Percentiles rank a stretch among this genome's conserved stretches.
Evolutionary conservation across 1,140 invertebrate genomes (phyloP).

Genomic region (Drosophila kurseongensis): DNA sequence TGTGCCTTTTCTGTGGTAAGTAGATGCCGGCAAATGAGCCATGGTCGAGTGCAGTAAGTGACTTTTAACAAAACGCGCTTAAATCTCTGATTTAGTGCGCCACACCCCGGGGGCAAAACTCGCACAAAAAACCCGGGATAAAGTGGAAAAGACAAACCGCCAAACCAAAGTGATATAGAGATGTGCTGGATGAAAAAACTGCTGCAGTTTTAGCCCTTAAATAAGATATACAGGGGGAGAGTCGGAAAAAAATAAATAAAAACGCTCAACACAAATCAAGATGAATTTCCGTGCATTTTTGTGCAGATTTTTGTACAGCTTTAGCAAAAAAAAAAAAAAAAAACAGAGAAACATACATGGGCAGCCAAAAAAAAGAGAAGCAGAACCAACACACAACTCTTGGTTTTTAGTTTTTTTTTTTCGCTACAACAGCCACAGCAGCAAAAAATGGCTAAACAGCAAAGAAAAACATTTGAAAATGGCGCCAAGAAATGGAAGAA

Average conservation of each 20-base stretch:
- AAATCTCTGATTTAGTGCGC: slow-evolving; percentile 74
- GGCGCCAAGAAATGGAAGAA: slow-evolving; percentile 60
- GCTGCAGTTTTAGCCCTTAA: slow-evolving; percentile 44
- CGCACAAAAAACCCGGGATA: slow-evolving; percentile 29
- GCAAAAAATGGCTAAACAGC: slow-evolving; percentile 60
- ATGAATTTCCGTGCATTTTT: slow-evolving; percentile 80
- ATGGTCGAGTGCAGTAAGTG: slow-evolving; percentile 64
- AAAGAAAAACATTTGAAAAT: slow-evolving; percentile 67
- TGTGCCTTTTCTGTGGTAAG: slow-evolving; percentile 73
- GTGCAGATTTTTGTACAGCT: slow-evolving; percentile 68
- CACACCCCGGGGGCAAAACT: slow-evolving; percentile 22
- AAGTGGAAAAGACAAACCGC: slow-evolving; percentile 35
- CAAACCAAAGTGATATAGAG: slow-evolving; percentile 62
- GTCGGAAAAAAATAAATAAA: slow-evolving; percentile 43
- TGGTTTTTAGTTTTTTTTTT: slow-evolving; percentile 39
- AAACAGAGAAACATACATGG: slow-evolving; percentile 25
- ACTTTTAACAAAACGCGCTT: slow-evolving; percentile 79
- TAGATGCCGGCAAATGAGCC: slow-evolving; percentile 63
- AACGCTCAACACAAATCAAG: slow-evolving; percentile 76
- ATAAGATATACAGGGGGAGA: slow-evolving; percentile 40
- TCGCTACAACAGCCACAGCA: slow-evolving; percentile 39
- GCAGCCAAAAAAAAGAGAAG: slow-evolving; percentile 41
- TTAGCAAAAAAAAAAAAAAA: slow-evolving; percentile 37
- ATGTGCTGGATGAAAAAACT: slow-evolving; percentile 44
- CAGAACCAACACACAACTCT: slow-evolving; percentile 35